Conservation (phyloP, 1,140 invertebrate species). For the Anastrepha obliqua region DNA sequence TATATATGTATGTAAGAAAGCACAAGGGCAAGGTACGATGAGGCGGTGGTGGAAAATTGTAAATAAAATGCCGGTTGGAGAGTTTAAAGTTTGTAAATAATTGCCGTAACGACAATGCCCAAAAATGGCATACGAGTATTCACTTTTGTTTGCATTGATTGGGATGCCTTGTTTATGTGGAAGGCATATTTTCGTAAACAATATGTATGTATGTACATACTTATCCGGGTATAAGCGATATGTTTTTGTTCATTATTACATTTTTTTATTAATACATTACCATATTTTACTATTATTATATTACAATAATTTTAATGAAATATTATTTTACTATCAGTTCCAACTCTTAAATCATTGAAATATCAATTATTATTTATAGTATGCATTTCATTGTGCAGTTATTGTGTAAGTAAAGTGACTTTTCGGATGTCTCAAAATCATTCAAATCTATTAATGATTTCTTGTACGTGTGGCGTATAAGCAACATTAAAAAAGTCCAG, state of each 20-base stretch:
- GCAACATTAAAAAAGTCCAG: not conserved
- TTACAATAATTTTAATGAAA: too few species aligned
- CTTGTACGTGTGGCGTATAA: not conserved
- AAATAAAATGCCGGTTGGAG: not conserved
- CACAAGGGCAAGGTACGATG: not conserved
- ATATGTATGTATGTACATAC: not conserved
- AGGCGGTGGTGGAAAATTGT: not conserved
- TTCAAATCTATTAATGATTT: not conserved
- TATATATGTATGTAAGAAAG: not conserved
- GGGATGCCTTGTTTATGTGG: not conserved
- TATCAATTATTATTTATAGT: too few species aligned
- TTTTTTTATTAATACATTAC: too few species aligned
- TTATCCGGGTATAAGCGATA: too few species aligned
- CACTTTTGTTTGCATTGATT: not conserved
- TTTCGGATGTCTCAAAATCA: not conserved
- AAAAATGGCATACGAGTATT: not conserved
- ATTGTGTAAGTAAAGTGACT: not conserved
- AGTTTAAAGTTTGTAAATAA: constrained; percentile 25
- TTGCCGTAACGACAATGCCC: constrained; percentile 1
- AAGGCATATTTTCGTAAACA: not conserved
- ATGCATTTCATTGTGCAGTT: too few species aligned
- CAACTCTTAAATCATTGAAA: too few species aligned
- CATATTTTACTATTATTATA: too few species aligned
- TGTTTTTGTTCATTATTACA: too few species aligned
- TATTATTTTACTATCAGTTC: too few species aligned